phyloP scores from a whole-genome alignment of 1,140 invertebrate species.

The Venustaconcha ellipsiformis region DNA sequence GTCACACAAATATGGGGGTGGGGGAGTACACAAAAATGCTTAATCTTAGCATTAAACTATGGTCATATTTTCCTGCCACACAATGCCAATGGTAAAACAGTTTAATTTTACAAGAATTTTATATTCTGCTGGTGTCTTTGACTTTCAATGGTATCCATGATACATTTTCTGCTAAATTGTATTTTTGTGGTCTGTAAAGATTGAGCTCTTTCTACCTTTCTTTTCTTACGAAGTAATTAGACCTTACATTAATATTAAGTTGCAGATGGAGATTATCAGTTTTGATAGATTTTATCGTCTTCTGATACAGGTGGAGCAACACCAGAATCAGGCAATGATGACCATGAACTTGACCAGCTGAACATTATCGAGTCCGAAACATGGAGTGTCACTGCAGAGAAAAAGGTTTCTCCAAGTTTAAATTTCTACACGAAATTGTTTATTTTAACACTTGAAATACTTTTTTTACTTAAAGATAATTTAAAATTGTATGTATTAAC shows the following conservation, averaged over 20 bases:
- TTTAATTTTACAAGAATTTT: background rate
- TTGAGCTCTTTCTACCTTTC: background rate
- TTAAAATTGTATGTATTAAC: too few species aligned
- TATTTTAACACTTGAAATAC: background rate
- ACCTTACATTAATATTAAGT: background rate
- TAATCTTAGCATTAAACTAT: too few species aligned
- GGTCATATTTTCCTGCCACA: background rate
- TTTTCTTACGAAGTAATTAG: background rate
- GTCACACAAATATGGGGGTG: too few species aligned
- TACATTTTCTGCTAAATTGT: too few species aligned
- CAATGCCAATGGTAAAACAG: background rate
- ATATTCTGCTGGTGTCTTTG: slow-evolving; percentile 11
- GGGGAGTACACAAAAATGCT: too few species aligned
- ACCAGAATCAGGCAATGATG: slow-evolving; percentile 60
- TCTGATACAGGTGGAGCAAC: background rate
- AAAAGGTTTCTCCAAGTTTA: slow-evolving; percentile 72
- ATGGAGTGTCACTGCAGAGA: slow-evolving; percentile 90
- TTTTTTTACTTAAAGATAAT: background rate
- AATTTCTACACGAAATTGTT: background rate
- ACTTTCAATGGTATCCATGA: too few species aligned
- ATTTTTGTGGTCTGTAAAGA: background rate
- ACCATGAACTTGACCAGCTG: slow-evolving; percentile 84
- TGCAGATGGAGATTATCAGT: background rate
- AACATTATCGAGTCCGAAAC: slow-evolving; percentile 88
- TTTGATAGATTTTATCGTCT: background rate